These are phyloP conservation scores for Drosophila cognata DNA, from an alignment of 2,888 invertebrate genomes.

Conservation along the genomic window DNA sequence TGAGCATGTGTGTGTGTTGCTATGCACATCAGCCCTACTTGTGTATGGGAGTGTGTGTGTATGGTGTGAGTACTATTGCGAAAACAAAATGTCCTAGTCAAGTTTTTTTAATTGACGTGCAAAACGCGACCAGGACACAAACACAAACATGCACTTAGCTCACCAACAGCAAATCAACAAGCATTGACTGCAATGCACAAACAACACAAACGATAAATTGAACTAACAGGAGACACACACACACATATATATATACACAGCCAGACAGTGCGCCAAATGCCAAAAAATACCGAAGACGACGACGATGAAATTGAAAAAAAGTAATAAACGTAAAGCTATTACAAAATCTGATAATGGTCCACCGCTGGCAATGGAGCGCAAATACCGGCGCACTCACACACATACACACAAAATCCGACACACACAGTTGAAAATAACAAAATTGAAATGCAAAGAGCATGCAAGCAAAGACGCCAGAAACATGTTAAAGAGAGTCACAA, in stretches of 20 bases:
- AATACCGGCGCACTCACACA: constrained; percentile 67
- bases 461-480: neutral
- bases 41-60: constrained; percentile 9
- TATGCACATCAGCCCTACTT: neutral
- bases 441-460: constrained; percentile 18
- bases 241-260: constrained; percentile 7
- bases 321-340: constrained; percentile 82
- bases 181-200: constrained; percentile 44
- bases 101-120: constrained; percentile 74
- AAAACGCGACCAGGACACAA: constrained; percentile 45
- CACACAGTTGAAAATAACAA: constrained; percentile 33
- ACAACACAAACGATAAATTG: constrained; percentile 31
- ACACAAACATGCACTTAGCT: constrained; percentile 24
- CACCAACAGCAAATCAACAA: constrained; percentile 70
- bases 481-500: constrained; percentile 16
- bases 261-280: constrained; percentile 51
- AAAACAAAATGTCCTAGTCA: constrained; percentile 43
- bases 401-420: constrained; percentile 1
- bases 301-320: constrained; percentile 71
- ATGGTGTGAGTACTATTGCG: constrained; percentile 6
- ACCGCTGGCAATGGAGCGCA: constrained; percentile 71
- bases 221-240: constrained; percentile 21
- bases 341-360: constrained; percentile 82
- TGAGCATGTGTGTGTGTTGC: constrained; percentile 16
- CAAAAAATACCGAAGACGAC: constrained; percentile 63